Base-by-base conservation (phyloP, 2,113 vertebrate genomes). In the Pitta sordida region DNA sequence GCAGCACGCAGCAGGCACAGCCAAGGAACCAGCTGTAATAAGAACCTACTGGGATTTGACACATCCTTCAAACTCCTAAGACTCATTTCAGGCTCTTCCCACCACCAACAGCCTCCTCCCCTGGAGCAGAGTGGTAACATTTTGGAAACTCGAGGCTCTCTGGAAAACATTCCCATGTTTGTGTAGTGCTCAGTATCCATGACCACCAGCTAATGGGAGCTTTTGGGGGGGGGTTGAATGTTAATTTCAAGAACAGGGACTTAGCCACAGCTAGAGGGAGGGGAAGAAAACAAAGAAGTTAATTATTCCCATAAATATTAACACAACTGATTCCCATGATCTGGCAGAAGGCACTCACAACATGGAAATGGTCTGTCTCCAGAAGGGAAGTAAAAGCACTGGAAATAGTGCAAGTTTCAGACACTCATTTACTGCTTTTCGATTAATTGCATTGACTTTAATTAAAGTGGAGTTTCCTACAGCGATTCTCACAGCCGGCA, bases 291-390 rank as follows among this genome's bases (percentile, higher is more conserved):
- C 53, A 90, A 65, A 64, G 19, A 75, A 68, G 29, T 58, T 95
- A 79, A 92, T 96, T 89, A 84, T 43, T 83, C n/a, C 51, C 74
- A 77, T 87, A 90, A 93, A 92, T 85, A 91, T 92, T 82, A 94
- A 85, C 55, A 79, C 59, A 91, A 92, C 78, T 48, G 63, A 83
- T 92, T 83, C 68, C 78, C 55, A 17, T 18, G 67, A 62, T 65
- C 74, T 91, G 67, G 67, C 87, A 91, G 52, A 81, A 92, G 43
- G 49, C 41, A 68, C 39, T 84, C 34, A 62, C 70, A 85, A 71
- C 65, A 85, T 36, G 46, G 78, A 86, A 86, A 81, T 3, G 7
- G 22, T 64, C 64, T 55, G 0, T 55, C 59, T 90, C 51, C 43
- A 85, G 55, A 92, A 60, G 48, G 36, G 73, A 86, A 79, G 34